These are phyloP conservation scores for Lypha dubia DNA, from an alignment of 2,888 invertebrate species.

Conservation along the genomic window DNA sequence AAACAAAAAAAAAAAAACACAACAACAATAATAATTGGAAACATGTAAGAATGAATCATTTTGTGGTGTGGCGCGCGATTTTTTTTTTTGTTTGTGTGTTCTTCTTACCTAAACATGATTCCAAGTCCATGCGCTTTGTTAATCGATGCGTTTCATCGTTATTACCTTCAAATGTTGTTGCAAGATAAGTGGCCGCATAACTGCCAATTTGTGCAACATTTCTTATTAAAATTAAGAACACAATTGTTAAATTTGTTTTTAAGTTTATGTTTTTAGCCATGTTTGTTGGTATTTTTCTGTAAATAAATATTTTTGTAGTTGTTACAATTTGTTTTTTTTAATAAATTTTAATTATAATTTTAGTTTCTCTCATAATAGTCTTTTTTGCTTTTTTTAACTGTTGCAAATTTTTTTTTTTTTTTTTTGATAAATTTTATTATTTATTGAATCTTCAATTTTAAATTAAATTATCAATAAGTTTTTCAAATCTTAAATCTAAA, in stretches of 20 bases:
- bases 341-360: background rate
- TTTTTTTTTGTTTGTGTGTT: background rate
- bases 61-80: background rate
- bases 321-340: background rate
- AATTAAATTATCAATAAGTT: too few species aligned
- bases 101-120: conserved; percentile 81
- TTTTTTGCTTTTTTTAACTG: background rate
- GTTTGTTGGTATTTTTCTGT: conserved; percentile 34
- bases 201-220: conserved; percentile 73
- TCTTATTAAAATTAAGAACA: conserved; percentile 73
- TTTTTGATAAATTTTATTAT: too few species aligned
- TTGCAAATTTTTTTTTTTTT: background rate
- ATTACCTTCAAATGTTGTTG: conserved; percentile 58
- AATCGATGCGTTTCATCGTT: conserved; percentile 78
- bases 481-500: too few species aligned
- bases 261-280: conserved; percentile 51
- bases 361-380: background rate
- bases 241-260: conserved; percentile 60
- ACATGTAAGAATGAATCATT: conserved; percentile 29
- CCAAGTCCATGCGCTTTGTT: conserved; percentile 82
- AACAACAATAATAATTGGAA: too few species aligned
- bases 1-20: too few species aligned
- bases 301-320: conserved; percentile 10
- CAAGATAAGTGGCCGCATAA: conserved; percentile 65
- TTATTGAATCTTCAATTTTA: too few species aligned